Evolutionary conservation across 1,140 invertebrate genomes (phyloP).

Genomic region (Drosophila hydei): DNA sequence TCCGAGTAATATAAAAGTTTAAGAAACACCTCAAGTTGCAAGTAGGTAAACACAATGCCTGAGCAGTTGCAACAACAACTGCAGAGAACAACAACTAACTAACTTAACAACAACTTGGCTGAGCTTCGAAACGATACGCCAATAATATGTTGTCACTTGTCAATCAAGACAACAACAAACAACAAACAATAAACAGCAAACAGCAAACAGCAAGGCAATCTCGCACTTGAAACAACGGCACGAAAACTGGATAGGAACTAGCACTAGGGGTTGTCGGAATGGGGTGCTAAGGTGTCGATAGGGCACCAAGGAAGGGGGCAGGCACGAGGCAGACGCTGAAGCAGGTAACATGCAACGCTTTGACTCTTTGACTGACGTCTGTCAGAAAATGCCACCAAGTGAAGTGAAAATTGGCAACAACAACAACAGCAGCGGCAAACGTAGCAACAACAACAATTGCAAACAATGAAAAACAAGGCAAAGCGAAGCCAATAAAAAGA

Average conservation of each 20-base stretch:
- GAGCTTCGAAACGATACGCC: conserved; percentile 75
- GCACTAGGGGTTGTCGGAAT: conserved; percentile 7
- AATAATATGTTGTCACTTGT: conserved; percentile 82
- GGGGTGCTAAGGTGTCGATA: conserved; percentile 1
- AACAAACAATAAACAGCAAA: conserved; percentile 40
- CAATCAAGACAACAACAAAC: conserved; percentile 68
- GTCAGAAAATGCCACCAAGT: conserved; percentile 78
- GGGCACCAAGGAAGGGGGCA: background rate
- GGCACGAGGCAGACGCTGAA: conserved; percentile 1
- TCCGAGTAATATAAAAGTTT: conserved; percentile 9
- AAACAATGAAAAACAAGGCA: conserved; percentile 36
- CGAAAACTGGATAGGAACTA: conserved; percentile 24
- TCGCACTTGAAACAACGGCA: conserved; percentile 65
- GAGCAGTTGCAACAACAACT: conserved; percentile 43
- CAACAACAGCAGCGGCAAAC: conserved; percentile 4
- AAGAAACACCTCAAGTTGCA: conserved; percentile 39
- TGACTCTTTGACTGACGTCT: conserved; percentile 75
- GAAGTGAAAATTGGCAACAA: conserved; percentile 78
- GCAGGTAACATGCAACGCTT: conserved; percentile 55
- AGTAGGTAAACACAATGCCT: conserved; percentile 42
- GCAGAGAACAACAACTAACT: conserved; percentile 24
- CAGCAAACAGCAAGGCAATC: conserved; percentile 26
- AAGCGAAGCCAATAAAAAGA: conserved; percentile 59
- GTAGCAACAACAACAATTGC: conserved; percentile 28
- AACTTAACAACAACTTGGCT: conserved; percentile 36